phyloP scores from a whole-genome alignment of 2,888 invertebrate genomes.

The Meiosimyza decipiens region DNA sequence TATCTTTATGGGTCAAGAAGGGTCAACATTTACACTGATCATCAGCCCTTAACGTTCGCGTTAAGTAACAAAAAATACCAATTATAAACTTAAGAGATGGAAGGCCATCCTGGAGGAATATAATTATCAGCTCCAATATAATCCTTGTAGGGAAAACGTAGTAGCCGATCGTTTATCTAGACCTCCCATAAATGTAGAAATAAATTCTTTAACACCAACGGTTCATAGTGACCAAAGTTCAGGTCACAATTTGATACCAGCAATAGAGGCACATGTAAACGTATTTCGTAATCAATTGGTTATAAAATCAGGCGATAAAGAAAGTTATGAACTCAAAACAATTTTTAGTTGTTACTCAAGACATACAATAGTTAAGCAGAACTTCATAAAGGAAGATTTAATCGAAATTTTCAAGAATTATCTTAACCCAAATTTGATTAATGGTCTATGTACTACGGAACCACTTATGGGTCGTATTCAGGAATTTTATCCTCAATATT shows the following conservation, averaged over 20 bases:
- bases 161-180: constrained; percentile 37
- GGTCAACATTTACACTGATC: too few relatives aligned
- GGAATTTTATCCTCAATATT: constrained; percentile 1
- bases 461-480: neutral
- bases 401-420: too few relatives aligned
- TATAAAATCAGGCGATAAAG: neutral
- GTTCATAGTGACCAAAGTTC: constrained; percentile 26
- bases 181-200: neutral
- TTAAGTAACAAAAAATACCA: constrained; percentile 35
- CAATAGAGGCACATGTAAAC: constrained; percentile 26
- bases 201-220: constrained; percentile 26
- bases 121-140: constrained; percentile 29
- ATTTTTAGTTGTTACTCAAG: neutral
- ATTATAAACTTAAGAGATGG: constrained; percentile 38
- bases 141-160: constrained; percentile 27
- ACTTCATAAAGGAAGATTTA: too few relatives aligned
- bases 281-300: constrained; percentile 28
- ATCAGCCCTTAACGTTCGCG: neutral
- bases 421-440: too few relatives aligned
- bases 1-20: neutral
- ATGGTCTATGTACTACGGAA: too few relatives aligned
- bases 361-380: neutral
- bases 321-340: too few relatives aligned
- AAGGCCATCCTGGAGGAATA: constrained; percentile 36
- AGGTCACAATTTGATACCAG: constrained; percentile 20